Evolutionary conservation across 1,140 invertebrate species (phyloP).

Genomic region (Venustaconcha ellipsiformis): DNA sequence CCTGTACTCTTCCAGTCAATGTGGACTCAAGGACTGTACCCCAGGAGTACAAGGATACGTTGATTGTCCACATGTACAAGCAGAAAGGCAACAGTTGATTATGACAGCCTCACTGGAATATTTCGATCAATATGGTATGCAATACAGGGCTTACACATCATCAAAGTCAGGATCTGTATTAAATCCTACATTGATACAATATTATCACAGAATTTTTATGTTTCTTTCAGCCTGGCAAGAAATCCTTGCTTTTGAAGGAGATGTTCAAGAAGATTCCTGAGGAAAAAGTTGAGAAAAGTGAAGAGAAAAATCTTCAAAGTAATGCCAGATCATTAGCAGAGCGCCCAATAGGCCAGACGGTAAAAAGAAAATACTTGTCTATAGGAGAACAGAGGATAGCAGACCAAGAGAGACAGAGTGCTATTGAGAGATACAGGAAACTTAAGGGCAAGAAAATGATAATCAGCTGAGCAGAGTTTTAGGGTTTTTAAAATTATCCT

Average conservation of each 20-base stretch:
- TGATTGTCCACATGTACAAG: too few relatives aligned
- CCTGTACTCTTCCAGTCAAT: too few relatives aligned
- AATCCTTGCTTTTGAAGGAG: slow-evolving; percentile 43
- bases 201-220: neutral
- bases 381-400: slow-evolving; percentile 41
- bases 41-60: too few relatives aligned
- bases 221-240: slow-evolving; percentile 44
- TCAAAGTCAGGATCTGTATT: neutral
- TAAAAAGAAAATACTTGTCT: slow-evolving; percentile 47
- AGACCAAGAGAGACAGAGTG: slow-evolving; percentile 46
- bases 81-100: too few relatives aligned
- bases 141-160: neutral
- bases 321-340: slow-evolving; percentile 12
- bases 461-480: neutral
- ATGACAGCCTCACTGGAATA: neutral
- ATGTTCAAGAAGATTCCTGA: slow-evolving; percentile 15
- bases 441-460: slow-evolving; percentile 42
- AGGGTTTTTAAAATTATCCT: too few relatives aligned
- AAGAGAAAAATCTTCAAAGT: neutral
- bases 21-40: too few relatives aligned
- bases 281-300: neutral
- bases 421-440: slow-evolving; percentile 48
- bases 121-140: neutral
- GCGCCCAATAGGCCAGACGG: slow-evolving; percentile 41
- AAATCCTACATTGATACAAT: neutral